These are phyloP conservation scores for Phymastichus coffea DNA, from an alignment of 1,140 invertebrate species.

Conservation along the genomic window DNA sequence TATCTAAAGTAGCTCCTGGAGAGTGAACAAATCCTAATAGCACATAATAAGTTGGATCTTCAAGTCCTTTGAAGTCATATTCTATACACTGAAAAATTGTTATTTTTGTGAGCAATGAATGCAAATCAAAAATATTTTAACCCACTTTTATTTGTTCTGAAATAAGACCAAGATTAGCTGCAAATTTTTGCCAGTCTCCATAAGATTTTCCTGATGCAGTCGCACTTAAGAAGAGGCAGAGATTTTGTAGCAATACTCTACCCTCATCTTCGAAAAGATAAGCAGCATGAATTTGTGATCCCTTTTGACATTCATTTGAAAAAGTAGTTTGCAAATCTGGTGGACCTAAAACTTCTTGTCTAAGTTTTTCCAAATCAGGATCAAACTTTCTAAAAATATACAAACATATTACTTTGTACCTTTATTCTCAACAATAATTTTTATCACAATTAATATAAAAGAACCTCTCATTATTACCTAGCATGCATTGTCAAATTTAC, in stretches of 20 bases:
- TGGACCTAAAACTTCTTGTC: constrained; percentile 37
- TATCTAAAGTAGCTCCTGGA: constrained; percentile 40
- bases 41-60: constrained; percentile 48
- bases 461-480: constrained; percentile 6
- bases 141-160: constrained; percentile 44
- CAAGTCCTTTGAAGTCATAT: constrained; percentile 43
- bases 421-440: neutral
- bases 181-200: constrained; percentile 44
- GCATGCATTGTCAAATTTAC: neutral
- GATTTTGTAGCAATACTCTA: constrained; percentile 34
- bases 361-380: constrained; percentile 39
- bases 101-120: neutral
- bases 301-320: constrained; percentile 31
- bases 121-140: neutral
- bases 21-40: constrained; percentile 41
- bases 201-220: constrained; percentile 42
- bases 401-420: neutral
- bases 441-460: neutral
- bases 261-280: constrained; percentile 42
- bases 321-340: constrained; percentile 38
- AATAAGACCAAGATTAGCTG: constrained; percentile 34
- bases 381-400: constrained; percentile 36
- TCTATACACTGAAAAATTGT: constrained; percentile 40
- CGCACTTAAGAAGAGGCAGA: constrained; percentile 43
- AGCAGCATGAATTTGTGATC: constrained; percentile 37